A percentile compares a stretch with the other conserved stretches of the same genome.
Evolutionary conservation across 1,140 invertebrate genomes (phyloP).

Genomic region (Drosophila willistoni): DNA sequence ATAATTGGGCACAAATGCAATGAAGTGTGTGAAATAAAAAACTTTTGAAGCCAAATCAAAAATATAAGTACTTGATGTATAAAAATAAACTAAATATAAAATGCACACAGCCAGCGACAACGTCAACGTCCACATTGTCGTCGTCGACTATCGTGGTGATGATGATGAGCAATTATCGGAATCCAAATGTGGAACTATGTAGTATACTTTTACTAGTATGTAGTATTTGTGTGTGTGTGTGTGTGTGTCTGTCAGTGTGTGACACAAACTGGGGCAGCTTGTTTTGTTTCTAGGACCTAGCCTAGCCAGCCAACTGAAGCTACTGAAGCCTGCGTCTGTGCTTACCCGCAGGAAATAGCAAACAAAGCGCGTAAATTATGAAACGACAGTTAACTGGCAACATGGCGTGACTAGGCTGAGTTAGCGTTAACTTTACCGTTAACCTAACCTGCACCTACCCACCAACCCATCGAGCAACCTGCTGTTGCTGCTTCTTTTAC

Average conservation of each 20-base stretch:
- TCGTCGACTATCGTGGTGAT: slow-evolving; percentile 23
- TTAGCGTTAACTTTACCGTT: slow-evolving; percentile 54
- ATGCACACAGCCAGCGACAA: slow-evolving; percentile 40
- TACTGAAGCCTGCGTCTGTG: slow-evolving; percentile 5
- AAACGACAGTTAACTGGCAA: slow-evolving; percentile 74
- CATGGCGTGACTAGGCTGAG: slow-evolving; percentile 69
- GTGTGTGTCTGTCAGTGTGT: not conserved
- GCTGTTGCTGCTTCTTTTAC: slow-evolving; percentile 8
- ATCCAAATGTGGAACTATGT: slow-evolving; percentile 40
- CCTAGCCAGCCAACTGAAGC: not conserved
- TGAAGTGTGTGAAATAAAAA: slow-evolving; percentile 49
- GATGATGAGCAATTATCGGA: slow-evolving; percentile 67
- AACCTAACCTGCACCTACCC: slow-evolving; percentile 25
- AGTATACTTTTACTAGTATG: not conserved
- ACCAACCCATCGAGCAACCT: not conserved
- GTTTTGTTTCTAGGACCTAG: slow-evolving; percentile 33
- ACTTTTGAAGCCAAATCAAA: slow-evolving; percentile 39
- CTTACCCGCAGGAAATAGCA: slow-evolving; percentile 70
- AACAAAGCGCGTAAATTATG: slow-evolving; percentile 80
- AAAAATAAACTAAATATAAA: slow-evolving; percentile 61
- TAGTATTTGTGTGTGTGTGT: not conserved
- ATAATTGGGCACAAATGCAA: slow-evolving; percentile 67
- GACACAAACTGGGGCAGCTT: slow-evolving; percentile 61
- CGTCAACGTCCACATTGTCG: not conserved
- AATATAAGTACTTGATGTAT: slow-evolving; percentile 32